Base-by-base conservation (phyloP, 2,797 vertebrate species). In the Bradypodion pumilum region DNA sequence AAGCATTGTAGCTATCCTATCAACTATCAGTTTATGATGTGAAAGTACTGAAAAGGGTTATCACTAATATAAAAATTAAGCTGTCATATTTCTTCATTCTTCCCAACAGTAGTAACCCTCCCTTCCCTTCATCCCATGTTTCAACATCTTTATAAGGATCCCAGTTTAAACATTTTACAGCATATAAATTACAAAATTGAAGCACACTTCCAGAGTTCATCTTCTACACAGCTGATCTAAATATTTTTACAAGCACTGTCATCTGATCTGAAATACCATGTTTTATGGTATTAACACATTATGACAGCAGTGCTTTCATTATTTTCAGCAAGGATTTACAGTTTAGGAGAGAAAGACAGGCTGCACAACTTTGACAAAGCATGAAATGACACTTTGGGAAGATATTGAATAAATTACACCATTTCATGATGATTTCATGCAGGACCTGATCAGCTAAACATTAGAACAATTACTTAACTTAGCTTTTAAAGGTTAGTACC, bases 211-310 rank as follows among this genome's bases (percentile, higher is more conserved):
- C 59, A 86, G 89, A 77, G 88, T 74, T 80, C 59, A 59, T 73
- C 82, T 78, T 81, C 81, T 70, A 29, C 40, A 86, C 85, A 35
- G 32, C 85, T 84, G 56, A 91, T 89, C 85, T 88, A 88, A 93
- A 90, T 88, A 88, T 92, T 91, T 93, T 90, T 75, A 88, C 89
- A 90, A 91, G 88, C 6, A 78, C 84, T 90, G 88, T 85, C 92
- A 91, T 81, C 88, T 75, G 87, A 92, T 88, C 86, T 87, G 79
- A 91, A 92, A 88, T 82, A 79, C 46, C 68, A 69, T 29, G 68
- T 74, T 85, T 86, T 89, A 59, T 1, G 68, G 85, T 73, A 92
- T 90, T 85, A 88, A 85, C 91, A 89, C 89, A 79, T 63, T 29
- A 91, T 73, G 91, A 94, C 92, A 93, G 90, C 88, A 78, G 82